Conservation (phyloP, 2,797 vertebrate genomes). For the Meriones psammophilus region DNA sequence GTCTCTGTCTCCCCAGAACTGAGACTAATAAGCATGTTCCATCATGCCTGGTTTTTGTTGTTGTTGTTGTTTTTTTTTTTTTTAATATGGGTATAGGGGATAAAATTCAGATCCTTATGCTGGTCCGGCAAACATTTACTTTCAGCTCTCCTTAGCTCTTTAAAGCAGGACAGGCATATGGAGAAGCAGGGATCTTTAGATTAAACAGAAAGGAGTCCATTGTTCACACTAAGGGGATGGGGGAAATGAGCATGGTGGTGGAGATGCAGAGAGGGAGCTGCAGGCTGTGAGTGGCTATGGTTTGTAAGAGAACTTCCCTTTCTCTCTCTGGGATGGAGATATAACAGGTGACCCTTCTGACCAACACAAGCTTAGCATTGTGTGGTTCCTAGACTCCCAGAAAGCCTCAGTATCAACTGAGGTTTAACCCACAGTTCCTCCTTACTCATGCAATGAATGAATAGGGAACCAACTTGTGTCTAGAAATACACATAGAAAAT, state of each 20-base stretch:
- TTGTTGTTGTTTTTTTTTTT: not conserved
- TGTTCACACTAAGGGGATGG: not conserved
- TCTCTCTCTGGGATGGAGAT: too few species aligned
- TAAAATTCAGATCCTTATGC: not conserved
- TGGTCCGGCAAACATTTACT: not conserved
- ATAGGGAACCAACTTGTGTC: not conserved
- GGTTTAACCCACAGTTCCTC: not conserved
- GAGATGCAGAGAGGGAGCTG: not conserved
- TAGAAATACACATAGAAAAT: not conserved
- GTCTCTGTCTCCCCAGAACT: not conserved
- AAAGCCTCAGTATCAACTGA: not conserved
- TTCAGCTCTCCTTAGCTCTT: not conserved
- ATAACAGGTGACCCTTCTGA: not conserved
- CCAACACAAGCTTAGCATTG: not conserved
- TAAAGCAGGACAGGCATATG: not conserved
- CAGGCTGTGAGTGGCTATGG: not conserved
- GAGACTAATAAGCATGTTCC: not conserved
- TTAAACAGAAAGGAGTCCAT: not conserved
- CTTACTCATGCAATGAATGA: not conserved
- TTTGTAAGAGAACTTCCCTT: not conserved
- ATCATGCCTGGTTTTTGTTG: not conserved
- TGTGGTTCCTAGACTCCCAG: not conserved
- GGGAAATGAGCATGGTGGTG: too few species aligned
- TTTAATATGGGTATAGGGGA: not conserved
- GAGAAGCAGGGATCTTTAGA: not conserved